Conservation (phyloP, 1,140 invertebrate species). For the Hyles euphorbiae region DNA sequence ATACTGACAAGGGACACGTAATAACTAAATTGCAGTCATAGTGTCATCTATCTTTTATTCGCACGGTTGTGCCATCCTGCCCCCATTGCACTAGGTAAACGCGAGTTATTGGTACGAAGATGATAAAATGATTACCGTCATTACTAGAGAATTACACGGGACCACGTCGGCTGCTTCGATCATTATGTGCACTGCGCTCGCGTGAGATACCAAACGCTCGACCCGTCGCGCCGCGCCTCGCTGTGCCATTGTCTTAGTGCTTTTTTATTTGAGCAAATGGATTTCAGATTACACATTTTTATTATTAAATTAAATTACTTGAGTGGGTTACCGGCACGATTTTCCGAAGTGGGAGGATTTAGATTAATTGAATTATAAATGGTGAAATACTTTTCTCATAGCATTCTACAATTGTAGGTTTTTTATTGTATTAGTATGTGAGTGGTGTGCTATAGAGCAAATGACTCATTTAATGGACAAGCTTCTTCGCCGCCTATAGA, state of each 20-base stretch:
- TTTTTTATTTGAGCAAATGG: conserved; percentile 26
- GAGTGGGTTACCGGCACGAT: too few species aligned
- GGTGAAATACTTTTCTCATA: too few species aligned
- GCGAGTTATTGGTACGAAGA: conserved; percentile 54
- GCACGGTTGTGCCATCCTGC: conserved; percentile 29
- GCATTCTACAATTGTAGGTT: too few species aligned
- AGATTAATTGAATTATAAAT: too few species aligned
- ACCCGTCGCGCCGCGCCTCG: not conserved
- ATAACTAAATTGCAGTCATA: conserved; percentile 20
- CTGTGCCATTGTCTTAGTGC: conserved; percentile 40
- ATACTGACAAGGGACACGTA: conserved; percentile 10
- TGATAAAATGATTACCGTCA: conserved; percentile 68
- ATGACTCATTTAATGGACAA: too few species aligned
- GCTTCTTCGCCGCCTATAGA: too few species aligned
- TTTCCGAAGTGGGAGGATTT: too few species aligned
- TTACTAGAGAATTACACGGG: conserved; percentile 56
- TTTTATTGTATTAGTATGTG: too few species aligned
- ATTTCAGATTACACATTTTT: too few species aligned
- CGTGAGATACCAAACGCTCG: conserved; percentile 44
- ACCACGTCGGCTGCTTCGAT: conserved; percentile 29
- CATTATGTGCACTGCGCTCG: conserved; percentile 58
- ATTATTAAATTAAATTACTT: too few species aligned
- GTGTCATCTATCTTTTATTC: conserved; percentile 29
- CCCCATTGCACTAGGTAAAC: conserved; percentile 37
- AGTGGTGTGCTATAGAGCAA: too few species aligned